A percentile compares a stretch with the other conserved stretches of the same genome.
These are phyloP conservation scores for Mesembrinibis cayennensis DNA, from an alignment of 2,113 vertebrate species.

Conservation along the genomic window DNA sequence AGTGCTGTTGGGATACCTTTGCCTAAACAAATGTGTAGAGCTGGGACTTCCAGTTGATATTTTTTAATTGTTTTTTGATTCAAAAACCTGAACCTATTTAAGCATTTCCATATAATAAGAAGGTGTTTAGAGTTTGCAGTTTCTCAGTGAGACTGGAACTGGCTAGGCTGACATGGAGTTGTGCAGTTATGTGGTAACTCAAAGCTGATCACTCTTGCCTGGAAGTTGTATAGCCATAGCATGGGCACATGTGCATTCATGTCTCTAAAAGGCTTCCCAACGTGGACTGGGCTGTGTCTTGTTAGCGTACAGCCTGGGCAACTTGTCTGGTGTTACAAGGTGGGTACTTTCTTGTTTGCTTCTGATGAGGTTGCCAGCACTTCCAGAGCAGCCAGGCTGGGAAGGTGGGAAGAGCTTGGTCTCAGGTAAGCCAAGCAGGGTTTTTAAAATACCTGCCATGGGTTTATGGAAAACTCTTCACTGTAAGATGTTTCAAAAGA, in stretches of 20 bases:
- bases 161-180: neutral
- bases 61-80: neutral
- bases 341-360: neutral
- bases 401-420: neutral
- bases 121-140: neutral
- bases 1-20: neutral
- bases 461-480: neutral
- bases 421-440: neutral
- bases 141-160: neutral
- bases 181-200: neutral
- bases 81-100: neutral
- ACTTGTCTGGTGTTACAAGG: neutral
- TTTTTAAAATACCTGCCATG: neutral
- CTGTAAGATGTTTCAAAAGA: neutral
- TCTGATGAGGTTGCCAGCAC: neutral
- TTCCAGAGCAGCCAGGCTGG: neutral
- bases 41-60: neutral
- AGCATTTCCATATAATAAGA: neutral
- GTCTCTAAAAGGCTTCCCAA: neutral
- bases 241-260: neutral
- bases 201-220: neutral
- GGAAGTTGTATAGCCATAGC: neutral
- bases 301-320: neutral
- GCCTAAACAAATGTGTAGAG: neutral
- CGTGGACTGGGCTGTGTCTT: neutral